Evolutionary conservation across 2,888 invertebrate genomes (phyloP).

Genomic region (Abrostola triplasia): DNA sequence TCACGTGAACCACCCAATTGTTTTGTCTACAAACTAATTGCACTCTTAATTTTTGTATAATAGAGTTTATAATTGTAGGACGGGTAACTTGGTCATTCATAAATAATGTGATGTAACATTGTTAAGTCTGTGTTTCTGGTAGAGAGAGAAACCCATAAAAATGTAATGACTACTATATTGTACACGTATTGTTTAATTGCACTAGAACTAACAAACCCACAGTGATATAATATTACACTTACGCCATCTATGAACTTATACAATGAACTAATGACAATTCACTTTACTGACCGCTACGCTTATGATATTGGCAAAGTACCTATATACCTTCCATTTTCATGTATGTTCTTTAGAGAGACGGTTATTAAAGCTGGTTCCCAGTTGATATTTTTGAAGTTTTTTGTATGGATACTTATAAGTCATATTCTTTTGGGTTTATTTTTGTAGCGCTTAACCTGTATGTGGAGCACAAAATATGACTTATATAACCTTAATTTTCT

Average conservation of each 20-base stretch:
- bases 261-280: neutral
- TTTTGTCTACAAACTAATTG: slow-evolving; percentile 27
- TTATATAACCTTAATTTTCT: neutral
- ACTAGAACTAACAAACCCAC: neutral
- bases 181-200: neutral
- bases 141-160: slow-evolving; percentile 2
- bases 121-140: slow-evolving; percentile 42
- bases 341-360: no score
- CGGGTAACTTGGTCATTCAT: slow-evolving; percentile 15
- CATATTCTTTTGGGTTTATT: no score
- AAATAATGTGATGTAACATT: slow-evolving; percentile 20
- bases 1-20: slow-evolving; percentile 8
- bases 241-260: neutral
- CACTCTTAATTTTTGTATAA: slow-evolving; percentile 12
- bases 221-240: neutral
- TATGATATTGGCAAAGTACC: no score
- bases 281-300: neutral
- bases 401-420: no score
- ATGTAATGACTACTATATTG: neutral
- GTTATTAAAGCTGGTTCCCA: no score
- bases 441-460: neutral
- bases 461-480: neutral
- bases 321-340: no score
- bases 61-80: slow-evolving; percentile 38
- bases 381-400: no score